Evolutionary conservation across 1,140 invertebrate genomes (phyloP).

Genomic region (Dysdera silvatica): DNA sequence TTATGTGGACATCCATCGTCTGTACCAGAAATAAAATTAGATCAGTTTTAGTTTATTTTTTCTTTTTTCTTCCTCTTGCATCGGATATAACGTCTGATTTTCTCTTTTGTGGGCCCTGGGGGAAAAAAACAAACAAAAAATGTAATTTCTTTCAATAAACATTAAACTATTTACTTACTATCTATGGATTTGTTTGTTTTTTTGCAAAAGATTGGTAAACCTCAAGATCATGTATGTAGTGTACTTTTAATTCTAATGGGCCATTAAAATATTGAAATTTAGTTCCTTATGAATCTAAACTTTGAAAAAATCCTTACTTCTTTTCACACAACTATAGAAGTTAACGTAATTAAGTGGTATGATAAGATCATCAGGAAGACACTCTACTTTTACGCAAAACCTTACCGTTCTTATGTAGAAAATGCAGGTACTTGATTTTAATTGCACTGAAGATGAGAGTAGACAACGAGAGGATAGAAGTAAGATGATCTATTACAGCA

Average conservation of each 20-base stretch:
- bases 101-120: conserved; percentile 29
- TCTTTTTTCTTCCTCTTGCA: conserved; percentile 30
- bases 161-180: background rate
- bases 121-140: conserved; percentile 31
- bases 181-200: background rate
- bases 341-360: no score
- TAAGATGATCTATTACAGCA: no score
- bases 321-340: no score
- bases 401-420: no score
- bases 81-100: conserved; percentile 30
- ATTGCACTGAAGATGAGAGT: no score
- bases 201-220: background rate
- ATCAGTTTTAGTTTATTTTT: conserved; percentile 22
- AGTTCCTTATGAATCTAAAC: background rate
- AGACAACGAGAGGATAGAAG: no score
- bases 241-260: background rate
- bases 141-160: background rate
- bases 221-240: background rate
- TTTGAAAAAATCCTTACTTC: background rate
- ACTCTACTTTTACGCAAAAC: no score
- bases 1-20: no score
- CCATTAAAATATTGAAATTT: background rate
- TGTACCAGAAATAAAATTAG: no score
- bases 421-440: no score
- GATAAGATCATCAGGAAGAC: no score